Evolutionary conservation across 2,888 invertebrate genomes (phyloP).

Genomic region (Zelleria hepariella): DNA sequence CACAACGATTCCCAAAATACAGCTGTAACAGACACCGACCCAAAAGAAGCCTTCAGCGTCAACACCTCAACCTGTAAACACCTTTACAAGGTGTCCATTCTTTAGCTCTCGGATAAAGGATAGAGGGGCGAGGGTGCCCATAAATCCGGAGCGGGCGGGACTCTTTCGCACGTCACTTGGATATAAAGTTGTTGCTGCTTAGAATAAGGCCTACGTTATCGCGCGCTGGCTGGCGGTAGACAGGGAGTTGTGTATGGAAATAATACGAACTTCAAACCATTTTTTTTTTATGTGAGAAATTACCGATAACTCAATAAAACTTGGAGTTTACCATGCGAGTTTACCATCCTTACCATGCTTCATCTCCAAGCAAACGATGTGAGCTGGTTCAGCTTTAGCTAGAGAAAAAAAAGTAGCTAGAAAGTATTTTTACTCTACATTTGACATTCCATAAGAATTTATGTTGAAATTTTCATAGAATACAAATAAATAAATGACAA

Average conservation of each 20-base stretch:
- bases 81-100: conserved; percentile 23
- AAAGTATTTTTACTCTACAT: too few species aligned
- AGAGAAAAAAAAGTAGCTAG: too few species aligned
- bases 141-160: conserved; percentile 40
- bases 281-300: neutral
- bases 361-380: too few species aligned
- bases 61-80: neutral
- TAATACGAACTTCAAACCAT: neutral
- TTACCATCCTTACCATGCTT: too few species aligned
- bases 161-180: conserved; percentile 47
- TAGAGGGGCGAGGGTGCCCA: conserved; percentile 24
- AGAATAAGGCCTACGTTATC: conserved; percentile 8
- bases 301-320: neutral
- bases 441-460: too few species aligned
- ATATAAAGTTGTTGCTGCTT: conserved; percentile 23
- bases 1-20: too few species aligned
- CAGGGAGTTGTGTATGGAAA: too few species aligned
- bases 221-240: conserved; percentile 12
- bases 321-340: too few species aligned
- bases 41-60: neutral
- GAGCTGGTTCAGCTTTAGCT: too few species aligned
- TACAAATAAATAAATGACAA: too few species aligned
- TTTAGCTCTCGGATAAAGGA: conserved; percentile 25
- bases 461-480: too few species aligned
- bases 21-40: neutral